A percentile compares a stretch with the other conserved stretches of the same genome.
These are phyloP conservation scores for Acanthosepion pharaonis DNA, from an alignment of 2,888 invertebrate genomes.

Conservation along the genomic window DNA sequence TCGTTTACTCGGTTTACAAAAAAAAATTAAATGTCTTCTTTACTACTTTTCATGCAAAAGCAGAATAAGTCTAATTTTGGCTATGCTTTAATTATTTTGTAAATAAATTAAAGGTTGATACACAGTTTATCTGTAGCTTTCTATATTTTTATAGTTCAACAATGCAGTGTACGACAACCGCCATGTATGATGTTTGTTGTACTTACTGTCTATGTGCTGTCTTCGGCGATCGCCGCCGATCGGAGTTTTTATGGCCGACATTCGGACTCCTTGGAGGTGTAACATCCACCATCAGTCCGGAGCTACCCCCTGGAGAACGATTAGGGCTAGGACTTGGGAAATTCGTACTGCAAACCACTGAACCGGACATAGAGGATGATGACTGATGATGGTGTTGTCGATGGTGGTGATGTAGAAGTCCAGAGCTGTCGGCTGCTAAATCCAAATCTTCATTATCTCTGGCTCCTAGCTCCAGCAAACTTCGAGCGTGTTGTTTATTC, in stretches of 20 bases:
- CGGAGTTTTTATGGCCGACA: constrained; percentile 24
- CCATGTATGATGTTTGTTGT: background rate
- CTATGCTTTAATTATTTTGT: background rate
- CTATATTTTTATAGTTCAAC: background rate
- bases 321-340: background rate
- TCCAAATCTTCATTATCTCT: constrained; percentile 38
- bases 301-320: background rate
- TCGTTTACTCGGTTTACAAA: too few relatives aligned
- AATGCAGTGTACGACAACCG: background rate
- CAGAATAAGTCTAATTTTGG: background rate
- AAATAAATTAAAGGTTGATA: background rate
- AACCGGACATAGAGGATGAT: background rate
- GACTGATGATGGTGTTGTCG: constrained; percentile 35
- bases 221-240: constrained; percentile 42
- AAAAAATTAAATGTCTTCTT: too few relatives aligned
- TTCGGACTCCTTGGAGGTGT: constrained; percentile 45
- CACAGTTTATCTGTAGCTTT: background rate
- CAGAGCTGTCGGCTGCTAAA: constrained; percentile 44
- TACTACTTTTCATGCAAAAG: background rate
- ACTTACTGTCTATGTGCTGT: constrained; percentile 40
- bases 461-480: constrained; percentile 43
- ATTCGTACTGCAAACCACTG: background rate
- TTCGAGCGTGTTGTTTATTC: constrained; percentile 44
- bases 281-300: constrained; percentile 42
- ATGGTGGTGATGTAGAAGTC: constrained; percentile 41